phyloP scores from a whole-genome alignment of 2,888 invertebrate genomes.

The Drosophila dives region DNA sequence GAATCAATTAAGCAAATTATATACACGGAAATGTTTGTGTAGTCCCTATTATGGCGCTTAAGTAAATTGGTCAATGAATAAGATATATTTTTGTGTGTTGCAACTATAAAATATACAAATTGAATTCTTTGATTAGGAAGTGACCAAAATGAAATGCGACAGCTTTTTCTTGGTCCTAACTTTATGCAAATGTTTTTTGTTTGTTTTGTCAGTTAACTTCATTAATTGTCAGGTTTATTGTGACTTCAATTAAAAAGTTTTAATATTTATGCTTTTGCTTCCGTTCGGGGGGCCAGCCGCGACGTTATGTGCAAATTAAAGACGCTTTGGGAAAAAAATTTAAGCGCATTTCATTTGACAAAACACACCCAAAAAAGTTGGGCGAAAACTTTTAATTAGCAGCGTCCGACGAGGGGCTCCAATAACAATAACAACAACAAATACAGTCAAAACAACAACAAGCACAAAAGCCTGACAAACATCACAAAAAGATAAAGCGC shows the following conservation, averaged over 20 bases:
- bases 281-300: constrained; percentile 3
- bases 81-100: background rate
- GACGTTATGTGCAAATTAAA: constrained; percentile 26
- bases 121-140: background rate
- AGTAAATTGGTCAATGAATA: background rate
- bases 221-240: constrained; percentile 76
- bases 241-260: constrained; percentile 76
- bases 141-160: background rate
- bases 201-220: constrained; percentile 54
- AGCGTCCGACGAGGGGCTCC: constrained; percentile 33
- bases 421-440: constrained; percentile 1
- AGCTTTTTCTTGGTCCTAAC: constrained; percentile 7
- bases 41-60: background rate
- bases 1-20: background rate
- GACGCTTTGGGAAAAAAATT: constrained; percentile 38
- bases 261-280: constrained; percentile 51
- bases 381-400: constrained; percentile 75
- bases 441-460: background rate
- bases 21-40: background rate
- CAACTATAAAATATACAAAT: background rate
- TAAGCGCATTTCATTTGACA: constrained; percentile 39
- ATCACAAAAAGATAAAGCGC: constrained; percentile 22
- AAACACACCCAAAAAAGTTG: constrained; percentile 52
- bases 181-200: constrained; percentile 12
- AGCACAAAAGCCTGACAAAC: constrained; percentile 4